Evolutionary conservation across 53 echinoderm and acorn worm genomes (phyloP).

Genomic region (Henricia sp.): DNA sequence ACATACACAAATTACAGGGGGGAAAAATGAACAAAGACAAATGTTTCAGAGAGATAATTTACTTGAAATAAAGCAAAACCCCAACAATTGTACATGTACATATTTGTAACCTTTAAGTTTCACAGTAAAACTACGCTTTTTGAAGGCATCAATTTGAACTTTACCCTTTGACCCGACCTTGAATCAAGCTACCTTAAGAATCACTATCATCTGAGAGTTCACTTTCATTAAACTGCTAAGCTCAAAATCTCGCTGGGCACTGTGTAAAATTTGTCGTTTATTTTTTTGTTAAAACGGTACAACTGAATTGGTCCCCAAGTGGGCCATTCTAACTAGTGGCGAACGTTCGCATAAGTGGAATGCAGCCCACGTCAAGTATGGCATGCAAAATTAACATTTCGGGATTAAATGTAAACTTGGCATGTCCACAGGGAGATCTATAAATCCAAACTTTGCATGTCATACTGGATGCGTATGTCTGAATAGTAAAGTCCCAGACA

Average conservation of each 20-base stretch:
- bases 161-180: constrained; percentile 45
- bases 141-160: constrained; percentile 58
- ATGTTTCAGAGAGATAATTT: constrained; percentile 13
- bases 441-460: neutral
- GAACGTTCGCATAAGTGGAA: too few species aligned
- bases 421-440: too few species aligned
- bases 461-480: neutral
- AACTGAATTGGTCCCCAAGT: too few species aligned
- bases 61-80: constrained; percentile 19
- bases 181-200: constrained; percentile 65
- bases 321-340: too few species aligned
- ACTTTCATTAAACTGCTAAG: neutral
- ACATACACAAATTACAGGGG: constrained; percentile 1
- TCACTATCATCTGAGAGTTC: constrained; percentile 49
- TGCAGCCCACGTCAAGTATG: too few species aligned
- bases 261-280: too few species aligned
- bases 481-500: neutral
- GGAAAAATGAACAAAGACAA: too few species aligned
- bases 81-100: constrained; percentile 3
- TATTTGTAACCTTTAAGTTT: constrained; percentile 18
- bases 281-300: neutral
- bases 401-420: too few species aligned
- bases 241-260: constrained; percentile 7
- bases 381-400: too few species aligned
- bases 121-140: constrained; percentile 37